These are phyloP conservation scores for Ptychodera flava DNA, from an alignment of 35 echinoderm and acorn worm species.

Conservation along the genomic window DNA sequence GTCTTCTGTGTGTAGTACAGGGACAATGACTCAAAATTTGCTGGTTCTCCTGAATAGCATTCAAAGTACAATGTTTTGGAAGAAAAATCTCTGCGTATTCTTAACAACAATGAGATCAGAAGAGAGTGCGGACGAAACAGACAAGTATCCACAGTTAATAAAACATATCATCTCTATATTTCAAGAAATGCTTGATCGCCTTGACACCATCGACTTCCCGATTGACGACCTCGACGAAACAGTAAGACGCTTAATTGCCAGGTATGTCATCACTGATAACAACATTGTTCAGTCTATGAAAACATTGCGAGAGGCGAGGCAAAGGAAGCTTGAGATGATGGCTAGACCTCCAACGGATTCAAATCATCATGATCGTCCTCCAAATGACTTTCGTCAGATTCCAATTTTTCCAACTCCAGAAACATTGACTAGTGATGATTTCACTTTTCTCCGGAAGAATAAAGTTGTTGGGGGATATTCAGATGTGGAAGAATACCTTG, in stretches of 20 bases:
- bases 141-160: background rate
- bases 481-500: conserved; percentile 42
- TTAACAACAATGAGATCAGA: background rate
- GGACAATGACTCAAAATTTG: background rate
- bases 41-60: background rate
- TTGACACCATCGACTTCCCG: background rate
- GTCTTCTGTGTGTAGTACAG: background rate
- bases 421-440: conserved; percentile 6
- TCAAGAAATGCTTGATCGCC: background rate
- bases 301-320: background rate
- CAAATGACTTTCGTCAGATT: conserved; percentile 40
- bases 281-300: background rate
- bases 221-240: background rate
- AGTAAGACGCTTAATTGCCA: background rate
- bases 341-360: background rate
- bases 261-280: background rate
- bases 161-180: background rate
- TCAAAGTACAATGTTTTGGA: background rate
- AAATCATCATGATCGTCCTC: background rate
- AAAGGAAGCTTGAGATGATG: background rate
- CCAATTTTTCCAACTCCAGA: conserved; percentile 27
- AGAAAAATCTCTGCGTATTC: background rate
- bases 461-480: conserved; percentile 18
- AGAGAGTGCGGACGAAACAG: background rate
- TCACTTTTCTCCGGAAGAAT: conserved; percentile 25